Base-by-base conservation (phyloP, 1,140 invertebrate genomes). In the Homalodisca vitripennis region DNA sequence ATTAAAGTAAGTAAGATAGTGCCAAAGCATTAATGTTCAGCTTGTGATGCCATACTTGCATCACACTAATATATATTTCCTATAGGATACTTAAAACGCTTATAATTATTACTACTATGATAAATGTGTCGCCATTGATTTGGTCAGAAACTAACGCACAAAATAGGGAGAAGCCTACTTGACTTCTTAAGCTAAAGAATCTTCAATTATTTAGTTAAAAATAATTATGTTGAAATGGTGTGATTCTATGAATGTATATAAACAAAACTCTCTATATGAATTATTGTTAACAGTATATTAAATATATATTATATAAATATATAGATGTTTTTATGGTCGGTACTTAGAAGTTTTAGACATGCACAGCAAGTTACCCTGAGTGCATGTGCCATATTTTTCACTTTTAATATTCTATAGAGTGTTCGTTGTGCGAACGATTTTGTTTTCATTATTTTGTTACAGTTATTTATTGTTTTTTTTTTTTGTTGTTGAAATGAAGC, bases 311-410 rank as follows among this genome's bases (percentile, higher is more conserved):
- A 41, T 41, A 60, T 12, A 30, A 20, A 60, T 22, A 48, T 67
- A 66, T 68, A 1, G 53, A 67, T 30, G 51, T 70, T 31, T 70
- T 55, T 66, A 53, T 60, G 55, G 55, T 30, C 55, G 55, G 55
- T 60, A 60, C 55, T 60, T 60, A 60, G 55, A 26, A 60, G 55
- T 60, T 51, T n/a, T 60, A 60, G 55, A 60, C 24, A 60, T 51
- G 55, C 55, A 60, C 55, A 60, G 48, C 22, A 51, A 51, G 48
- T 51, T 51, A 51, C 48, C 48, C 22, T 41, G 34, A 14, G 48
- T 60, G 55, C 55, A 60, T 60, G 55, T 60, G 55, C 55, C 55
- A 60, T 60, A 27, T 60, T 60, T n/a, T 60, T 60, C 55, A 27
- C 24, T 13, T 60, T 60, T 60, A 13, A 60, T 60, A 60, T 60